These are phyloP conservation scores for Bimastos eiseni DNA, from an alignment of 2,888 invertebrate genomes.

Conservation along the genomic window DNA sequence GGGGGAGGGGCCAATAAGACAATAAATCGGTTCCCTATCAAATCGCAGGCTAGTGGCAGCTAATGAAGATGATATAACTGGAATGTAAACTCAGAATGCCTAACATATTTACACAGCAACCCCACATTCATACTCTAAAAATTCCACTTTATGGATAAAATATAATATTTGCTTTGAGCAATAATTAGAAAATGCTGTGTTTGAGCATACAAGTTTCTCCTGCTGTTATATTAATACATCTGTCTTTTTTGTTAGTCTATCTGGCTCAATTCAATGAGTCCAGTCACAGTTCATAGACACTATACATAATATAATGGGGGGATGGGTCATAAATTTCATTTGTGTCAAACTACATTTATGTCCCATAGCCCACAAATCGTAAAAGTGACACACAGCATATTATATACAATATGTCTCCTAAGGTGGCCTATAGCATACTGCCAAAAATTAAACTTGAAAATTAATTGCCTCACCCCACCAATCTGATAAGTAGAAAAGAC, in stretches of 20 bases:
- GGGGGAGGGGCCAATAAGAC: too few relatives aligned
- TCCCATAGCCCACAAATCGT: neutral
- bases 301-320: neutral
- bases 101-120: too few relatives aligned
- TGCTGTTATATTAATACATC: neutral
- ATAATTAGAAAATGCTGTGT: neutral
- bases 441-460: neutral
- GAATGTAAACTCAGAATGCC: too few relatives aligned
- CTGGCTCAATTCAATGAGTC: neutral
- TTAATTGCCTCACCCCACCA: neutral
- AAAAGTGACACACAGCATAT: neutral
- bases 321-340: neutral
- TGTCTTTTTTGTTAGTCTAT: neutral
- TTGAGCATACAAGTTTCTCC: neutral
- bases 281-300: neutral
- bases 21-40: too few relatives aligned
- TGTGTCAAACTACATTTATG: neutral
- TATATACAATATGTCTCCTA: neutral
- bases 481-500: neutral
- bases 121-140: neutral
- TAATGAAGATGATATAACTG: too few relatives aligned
- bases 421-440: neutral
- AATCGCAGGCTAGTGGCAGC: too few relatives aligned
- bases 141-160: neutral
- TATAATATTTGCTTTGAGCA: neutral